Evolutionary conservation across 2,888 invertebrate genomes (phyloP).

Genomic region (Leucophenga maculata): DNA sequence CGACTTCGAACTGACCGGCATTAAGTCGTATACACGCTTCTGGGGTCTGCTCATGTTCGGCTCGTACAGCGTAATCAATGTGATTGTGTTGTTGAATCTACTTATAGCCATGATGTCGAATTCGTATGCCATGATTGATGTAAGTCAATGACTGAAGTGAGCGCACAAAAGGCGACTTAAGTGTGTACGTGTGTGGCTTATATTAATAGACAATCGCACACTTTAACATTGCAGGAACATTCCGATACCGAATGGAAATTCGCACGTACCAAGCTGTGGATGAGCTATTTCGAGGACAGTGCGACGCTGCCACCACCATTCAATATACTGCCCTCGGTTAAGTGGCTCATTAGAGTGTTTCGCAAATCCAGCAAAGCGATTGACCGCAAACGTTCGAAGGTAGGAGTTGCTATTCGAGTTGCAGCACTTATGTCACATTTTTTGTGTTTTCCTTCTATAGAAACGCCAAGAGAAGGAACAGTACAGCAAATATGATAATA

Average conservation of each 20-base stretch:
- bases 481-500: slow-evolving; percentile 82
- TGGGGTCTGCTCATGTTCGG: slow-evolving; percentile 98
- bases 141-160: slow-evolving; percentile 73
- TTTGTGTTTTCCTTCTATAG: slow-evolving; percentile 45
- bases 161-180: neutral
- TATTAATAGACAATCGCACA: slow-evolving; percentile 9
- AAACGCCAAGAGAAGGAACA: slow-evolving; percentile 77
- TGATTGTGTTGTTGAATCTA: slow-evolving; percentile 92
- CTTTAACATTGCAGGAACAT: slow-evolving; percentile 78
- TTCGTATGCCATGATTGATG: slow-evolving; percentile 93
- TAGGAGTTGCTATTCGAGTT: slow-evolving; percentile 34
- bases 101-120: slow-evolving; percentile 99
- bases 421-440: neutral
- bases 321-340: slow-evolving; percentile 92
- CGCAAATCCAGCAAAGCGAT: slow-evolving; percentile 74
- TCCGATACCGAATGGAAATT: slow-evolving; percentile 98
- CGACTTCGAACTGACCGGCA: slow-evolving; percentile 89
- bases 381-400: slow-evolving; percentile 69
- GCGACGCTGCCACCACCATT: slow-evolving; percentile 94
- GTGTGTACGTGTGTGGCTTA: slow-evolving; percentile 7
- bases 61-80: slow-evolving; percentile 94
- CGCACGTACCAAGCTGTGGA: slow-evolving; percentile 93
- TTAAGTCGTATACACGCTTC: slow-evolving; percentile 92
- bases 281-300: slow-evolving; percentile 95
- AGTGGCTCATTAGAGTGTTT: slow-evolving; percentile 80